Base-by-base conservation (phyloP, 2,113 vertebrate species). In the Microtus richardsoni region DNA sequence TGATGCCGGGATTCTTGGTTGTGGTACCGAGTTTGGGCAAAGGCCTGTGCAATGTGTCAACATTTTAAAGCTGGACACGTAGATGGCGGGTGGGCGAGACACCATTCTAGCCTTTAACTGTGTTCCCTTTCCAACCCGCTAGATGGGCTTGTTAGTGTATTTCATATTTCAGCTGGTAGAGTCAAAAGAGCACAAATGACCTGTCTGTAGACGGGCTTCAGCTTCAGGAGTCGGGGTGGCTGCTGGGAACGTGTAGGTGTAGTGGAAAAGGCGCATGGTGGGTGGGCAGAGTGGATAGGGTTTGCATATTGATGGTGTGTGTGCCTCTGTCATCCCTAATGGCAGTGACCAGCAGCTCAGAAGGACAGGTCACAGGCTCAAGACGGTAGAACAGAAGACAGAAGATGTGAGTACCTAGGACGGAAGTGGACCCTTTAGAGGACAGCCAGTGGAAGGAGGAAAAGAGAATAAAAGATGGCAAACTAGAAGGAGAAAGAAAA, bases 401-500 rank as follows among this genome's bases (percentile, higher is more conserved):
- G 47, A 92, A 30, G 39, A 71, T 12, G n/a, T n/a, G 66, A 12
- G 14, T 74, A 19, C 12, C 22, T 3, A 44, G 75, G 44, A 82
- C 2, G 86, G 54, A 94, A 95, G 60, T 75, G 71, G 44, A 16
- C 52, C 58, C 41, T 10, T 77, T 68, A 80, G 60, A 91, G 44
- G 47, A 54, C 54, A 16, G 26, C 58, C 2, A n/a, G 0, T 4
- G 58, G 41, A 39, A 47, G 36, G 85, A 85, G 93, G 47, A 80
- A 16, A 19, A 88, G 28, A 93, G 66, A 68, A 24, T 52, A 58
- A 58, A 64, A 85, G 80, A 73, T 68, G 44, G 60, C 4, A 75
- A 79, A 68, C 60, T 41, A 49, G 68, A 84, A 89, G 70, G 73
- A 91, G 91, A 96, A 94, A 92, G 71, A n/a, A 14, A 5, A 7